phyloP scores from a whole-genome alignment of 2,113 vertebrate genomes.

The Connochaetes taurinus region DNA sequence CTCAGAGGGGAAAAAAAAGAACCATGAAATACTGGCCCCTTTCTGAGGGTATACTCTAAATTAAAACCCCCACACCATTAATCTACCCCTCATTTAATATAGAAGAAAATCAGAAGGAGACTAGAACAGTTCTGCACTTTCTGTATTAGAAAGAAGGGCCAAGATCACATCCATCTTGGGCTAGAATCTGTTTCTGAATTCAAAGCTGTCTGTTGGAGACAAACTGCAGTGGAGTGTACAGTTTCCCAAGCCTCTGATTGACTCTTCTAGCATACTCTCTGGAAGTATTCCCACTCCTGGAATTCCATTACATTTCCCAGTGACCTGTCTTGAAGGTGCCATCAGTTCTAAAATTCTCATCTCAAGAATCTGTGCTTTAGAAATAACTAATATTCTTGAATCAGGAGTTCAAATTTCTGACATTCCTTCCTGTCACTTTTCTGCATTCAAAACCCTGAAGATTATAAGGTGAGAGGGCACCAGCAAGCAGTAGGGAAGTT shows the following conservation, averaged over 20 bases:
- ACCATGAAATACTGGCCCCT: background rate
- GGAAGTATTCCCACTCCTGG: background rate
- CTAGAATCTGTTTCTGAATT: background rate
- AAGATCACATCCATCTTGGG: background rate
- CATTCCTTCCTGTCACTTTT: background rate
- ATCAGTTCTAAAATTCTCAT: background rate
- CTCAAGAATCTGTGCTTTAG: background rate
- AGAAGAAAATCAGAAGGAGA: background rate
- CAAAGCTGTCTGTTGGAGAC: background rate
- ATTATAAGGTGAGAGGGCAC: background rate
- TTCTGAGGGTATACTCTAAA: background rate
- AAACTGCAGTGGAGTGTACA: background rate
- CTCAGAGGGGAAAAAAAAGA: conserved; percentile 28
- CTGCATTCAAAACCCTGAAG: background rate
- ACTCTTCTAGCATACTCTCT: background rate
- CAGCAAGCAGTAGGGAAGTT: background rate
- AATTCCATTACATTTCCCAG: background rate
- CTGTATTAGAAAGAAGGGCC: background rate
- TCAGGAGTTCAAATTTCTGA: background rate
- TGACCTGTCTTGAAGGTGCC: background rate
- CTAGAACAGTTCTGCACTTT: background rate
- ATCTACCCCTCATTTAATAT: background rate
- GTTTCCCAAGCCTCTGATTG: background rate
- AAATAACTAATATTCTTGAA: background rate
- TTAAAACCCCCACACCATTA: background rate